Evolutionary conservation across 2,797 vertebrate genomes (phyloP).

Genomic region (Uromys caudimaculatus): DNA sequence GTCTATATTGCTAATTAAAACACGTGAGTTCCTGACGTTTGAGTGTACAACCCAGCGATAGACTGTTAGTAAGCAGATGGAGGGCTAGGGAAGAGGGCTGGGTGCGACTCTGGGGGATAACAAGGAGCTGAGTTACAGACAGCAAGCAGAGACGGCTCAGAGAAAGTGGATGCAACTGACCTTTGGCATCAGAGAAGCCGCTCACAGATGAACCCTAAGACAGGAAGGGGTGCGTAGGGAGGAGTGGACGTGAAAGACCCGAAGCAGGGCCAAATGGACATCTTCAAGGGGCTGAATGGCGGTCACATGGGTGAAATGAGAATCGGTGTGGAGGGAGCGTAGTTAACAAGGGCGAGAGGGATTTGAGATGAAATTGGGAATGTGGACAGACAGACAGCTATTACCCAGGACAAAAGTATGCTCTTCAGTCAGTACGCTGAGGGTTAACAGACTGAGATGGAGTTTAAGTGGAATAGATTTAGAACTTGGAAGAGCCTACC

Average conservation of each 20-base stretch:
- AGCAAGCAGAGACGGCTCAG: neutral
- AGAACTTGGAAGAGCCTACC: neutral
- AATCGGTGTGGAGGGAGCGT: neutral
- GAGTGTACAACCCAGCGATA: neutral
- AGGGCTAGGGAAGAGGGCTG: neutral
- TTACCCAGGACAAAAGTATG: neutral
- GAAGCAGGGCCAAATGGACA: neutral
- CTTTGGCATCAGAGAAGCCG: conserved; percentile 37
- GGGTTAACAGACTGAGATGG: neutral
- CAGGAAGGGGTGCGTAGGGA: neutral
- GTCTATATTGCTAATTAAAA: conserved; percentile 12
- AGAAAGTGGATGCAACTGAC: neutral
- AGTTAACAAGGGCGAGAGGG: neutral
- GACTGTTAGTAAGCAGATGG: neutral
- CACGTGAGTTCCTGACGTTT: neutral
- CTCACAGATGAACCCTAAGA: neutral
- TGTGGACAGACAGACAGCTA: neutral
- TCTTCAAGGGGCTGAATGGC: neutral
- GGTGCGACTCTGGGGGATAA: neutral
- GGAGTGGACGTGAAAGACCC: neutral
- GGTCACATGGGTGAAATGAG: neutral
- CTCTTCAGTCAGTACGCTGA: neutral
- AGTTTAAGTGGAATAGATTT: conserved; percentile 38
- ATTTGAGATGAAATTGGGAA: neutral
- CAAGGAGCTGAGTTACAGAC: neutral